A percentile compares a stretch with the other conserved stretches of the same genome.
Evolutionary conservation across 2,888 invertebrate species (phyloP).

Genomic region (Meteorus colon): DNA sequence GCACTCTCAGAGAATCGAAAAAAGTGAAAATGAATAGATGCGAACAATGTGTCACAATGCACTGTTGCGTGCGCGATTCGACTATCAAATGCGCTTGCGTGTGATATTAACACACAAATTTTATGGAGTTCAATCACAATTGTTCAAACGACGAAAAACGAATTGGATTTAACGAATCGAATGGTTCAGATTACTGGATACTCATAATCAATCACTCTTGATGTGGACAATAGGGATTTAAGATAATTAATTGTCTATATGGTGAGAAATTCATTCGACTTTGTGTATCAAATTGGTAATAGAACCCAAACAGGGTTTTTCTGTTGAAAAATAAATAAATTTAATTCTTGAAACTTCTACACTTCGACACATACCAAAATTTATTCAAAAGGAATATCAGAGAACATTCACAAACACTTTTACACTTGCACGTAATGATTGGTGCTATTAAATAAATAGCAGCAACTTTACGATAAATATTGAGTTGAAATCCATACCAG

Average conservation of each 20-base stretch:
- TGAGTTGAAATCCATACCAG: conserved; percentile 34
- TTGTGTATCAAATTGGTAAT: no score
- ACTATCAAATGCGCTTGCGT: conserved; percentile 38
- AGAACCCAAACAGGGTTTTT: no score
- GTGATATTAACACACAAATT: not conserved
- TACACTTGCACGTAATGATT: conserved; percentile 11
- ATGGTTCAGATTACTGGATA: no score
- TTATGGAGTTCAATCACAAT: no score
- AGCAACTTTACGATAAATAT: not conserved
- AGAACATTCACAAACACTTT: conserved; percentile 5
- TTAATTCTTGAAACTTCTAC: no score
- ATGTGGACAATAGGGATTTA: no score
- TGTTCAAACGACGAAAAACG: not conserved
- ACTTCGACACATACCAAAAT: not conserved
- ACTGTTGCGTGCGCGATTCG: conserved; percentile 26
- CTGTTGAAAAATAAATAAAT: no score
- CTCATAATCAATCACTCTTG: no score
- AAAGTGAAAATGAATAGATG: not conserved
- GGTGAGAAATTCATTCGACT: no score
- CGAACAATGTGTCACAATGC: no score
- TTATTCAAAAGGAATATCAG: not conserved
- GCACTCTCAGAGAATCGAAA: no score
- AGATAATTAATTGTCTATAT: no score
- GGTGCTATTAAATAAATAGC: conserved; percentile 23
- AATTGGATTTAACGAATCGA: not conserved